Percentiles rank a stretch among this genome's conserved stretches.
Evolutionary conservation across 2,113 vertebrate genomes (phyloP).

Genomic region (Varanus salvator): DNA sequence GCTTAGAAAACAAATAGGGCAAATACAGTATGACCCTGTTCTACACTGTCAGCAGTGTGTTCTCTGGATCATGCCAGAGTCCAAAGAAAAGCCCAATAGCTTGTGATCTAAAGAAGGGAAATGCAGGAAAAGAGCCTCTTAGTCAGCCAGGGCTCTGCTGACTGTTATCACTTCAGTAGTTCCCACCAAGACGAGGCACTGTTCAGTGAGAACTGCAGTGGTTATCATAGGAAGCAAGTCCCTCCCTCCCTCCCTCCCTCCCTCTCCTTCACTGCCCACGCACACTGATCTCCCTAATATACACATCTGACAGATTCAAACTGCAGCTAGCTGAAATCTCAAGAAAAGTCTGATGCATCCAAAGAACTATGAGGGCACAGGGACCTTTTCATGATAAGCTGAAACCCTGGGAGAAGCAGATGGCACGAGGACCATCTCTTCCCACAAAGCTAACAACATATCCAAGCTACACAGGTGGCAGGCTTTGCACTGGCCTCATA

Average conservation of each 20-base stretch:
- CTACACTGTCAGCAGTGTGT: not conserved
- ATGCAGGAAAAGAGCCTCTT: not conserved
- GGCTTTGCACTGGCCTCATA: not conserved
- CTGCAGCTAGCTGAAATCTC: too few species aligned
- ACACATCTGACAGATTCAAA: not conserved
- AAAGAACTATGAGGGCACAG: not conserved
- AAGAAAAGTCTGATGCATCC: not conserved
- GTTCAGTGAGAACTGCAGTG: not conserved
- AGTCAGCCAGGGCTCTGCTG: not conserved
- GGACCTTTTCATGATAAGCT: not conserved
- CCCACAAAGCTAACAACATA: not conserved
- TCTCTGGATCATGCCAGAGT: not conserved
- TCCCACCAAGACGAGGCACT: not conserved
- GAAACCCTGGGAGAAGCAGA: not conserved
- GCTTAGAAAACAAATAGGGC: not conserved
- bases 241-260: not conserved
- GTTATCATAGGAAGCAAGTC: not conserved
- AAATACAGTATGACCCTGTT: not conserved
- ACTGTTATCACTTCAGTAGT: not conserved
- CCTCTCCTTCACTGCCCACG: not conserved
- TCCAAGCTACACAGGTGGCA: not conserved
- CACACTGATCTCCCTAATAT: not conserved
- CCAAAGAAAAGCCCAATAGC: not conserved
- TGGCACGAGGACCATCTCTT: not conserved
- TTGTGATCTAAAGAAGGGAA: too few species aligned